Evolutionary conservation across 2,888 invertebrate species (phyloP).

Genomic region (Lottia scabra): DNA sequence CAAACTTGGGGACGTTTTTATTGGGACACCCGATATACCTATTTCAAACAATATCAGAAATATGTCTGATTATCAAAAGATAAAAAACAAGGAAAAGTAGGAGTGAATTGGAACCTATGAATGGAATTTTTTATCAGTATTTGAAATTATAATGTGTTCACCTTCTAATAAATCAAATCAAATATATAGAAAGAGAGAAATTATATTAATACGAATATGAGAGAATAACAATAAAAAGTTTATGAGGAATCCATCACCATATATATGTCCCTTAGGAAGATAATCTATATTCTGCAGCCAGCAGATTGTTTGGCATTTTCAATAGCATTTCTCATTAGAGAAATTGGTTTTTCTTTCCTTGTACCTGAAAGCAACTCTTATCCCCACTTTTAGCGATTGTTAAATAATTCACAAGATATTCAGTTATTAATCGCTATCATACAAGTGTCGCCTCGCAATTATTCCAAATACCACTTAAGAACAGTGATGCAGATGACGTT

Average conservation of each 20-base stretch:
- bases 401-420: conserved; percentile 25
- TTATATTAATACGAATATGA: too few species aligned
- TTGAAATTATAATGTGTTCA: too few species aligned
- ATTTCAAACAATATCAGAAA: too few species aligned
- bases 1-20: too few species aligned
- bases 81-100: too few species aligned
- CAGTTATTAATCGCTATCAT: conserved; percentile 23
- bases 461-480: conserved; percentile 24
- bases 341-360: background rate
- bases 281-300: background rate
- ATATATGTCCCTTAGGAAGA: background rate
- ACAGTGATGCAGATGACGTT: conserved; percentile 21
- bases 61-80: too few species aligned
- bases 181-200: too few species aligned
- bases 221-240: too few species aligned
- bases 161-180: too few species aligned
- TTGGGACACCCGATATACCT: too few species aligned
- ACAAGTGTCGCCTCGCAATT: conserved; percentile 20
- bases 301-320: background rate
- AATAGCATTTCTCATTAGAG: background rate
- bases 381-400: background rate
- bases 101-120: too few species aligned
- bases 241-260: background rate
- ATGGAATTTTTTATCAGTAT: too few species aligned
- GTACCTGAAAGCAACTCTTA: background rate